Percentiles rank a stretch among this genome's conserved stretches.
Evolutionary conservation across 2,113 vertebrate species (phyloP).

Genomic region (Tragelaphus imberbis): DNA sequence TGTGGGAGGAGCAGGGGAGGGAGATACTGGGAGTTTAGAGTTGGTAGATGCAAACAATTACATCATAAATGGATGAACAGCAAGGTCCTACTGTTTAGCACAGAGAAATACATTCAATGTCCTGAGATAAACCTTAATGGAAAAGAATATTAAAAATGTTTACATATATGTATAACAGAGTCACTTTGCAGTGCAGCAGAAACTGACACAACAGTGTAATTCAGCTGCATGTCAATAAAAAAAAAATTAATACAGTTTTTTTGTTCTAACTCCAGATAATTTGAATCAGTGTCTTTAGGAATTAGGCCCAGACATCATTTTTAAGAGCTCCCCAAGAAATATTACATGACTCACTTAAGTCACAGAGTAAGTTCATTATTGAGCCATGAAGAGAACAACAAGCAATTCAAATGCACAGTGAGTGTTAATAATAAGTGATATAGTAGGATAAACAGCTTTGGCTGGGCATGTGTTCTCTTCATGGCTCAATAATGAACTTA

Average conservation of each 20-base stretch:
- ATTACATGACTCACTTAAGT: conserved; percentile 1
- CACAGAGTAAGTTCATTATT: background rate
- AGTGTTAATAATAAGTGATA: background rate
- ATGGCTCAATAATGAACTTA: background rate
- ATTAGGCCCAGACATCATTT: background rate
- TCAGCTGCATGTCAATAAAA: background rate
- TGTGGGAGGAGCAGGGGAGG: background rate
- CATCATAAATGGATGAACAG: background rate
- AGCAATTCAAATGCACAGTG: background rate
- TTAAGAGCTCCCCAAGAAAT: background rate
- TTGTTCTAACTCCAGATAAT: background rate
- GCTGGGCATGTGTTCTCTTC: background rate
- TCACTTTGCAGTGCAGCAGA: background rate
- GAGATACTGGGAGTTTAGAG: background rate
- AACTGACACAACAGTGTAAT: background rate
- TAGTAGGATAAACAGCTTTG: conserved; percentile 19
- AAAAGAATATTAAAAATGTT: background rate
- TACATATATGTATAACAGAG: background rate
- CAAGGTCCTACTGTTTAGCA: background rate
- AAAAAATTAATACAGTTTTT: background rate
- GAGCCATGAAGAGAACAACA: conserved; percentile 7
- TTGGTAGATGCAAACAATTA: background rate
- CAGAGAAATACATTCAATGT: background rate
- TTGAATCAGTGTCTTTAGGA: background rate
- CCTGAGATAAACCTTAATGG: background rate